Base-by-base conservation (phyloP, 2,888 invertebrate species). In the Mimumesa dahlbomi region DNA sequence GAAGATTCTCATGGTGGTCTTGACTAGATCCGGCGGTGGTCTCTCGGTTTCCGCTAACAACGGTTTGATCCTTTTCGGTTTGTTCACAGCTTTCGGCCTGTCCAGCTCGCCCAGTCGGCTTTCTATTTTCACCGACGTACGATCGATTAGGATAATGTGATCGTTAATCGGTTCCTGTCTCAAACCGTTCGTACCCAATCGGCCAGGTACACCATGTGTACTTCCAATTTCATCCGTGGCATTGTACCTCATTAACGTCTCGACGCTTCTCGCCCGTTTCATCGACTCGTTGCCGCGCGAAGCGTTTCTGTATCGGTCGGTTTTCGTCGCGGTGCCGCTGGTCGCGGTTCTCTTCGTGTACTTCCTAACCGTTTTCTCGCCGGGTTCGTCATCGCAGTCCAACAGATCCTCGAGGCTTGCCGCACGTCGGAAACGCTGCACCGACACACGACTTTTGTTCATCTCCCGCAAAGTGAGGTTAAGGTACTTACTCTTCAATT, bases 21-120 rank as follows among this genome's bases (percentile, higher is more conserved):
- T 95, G 66, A 97, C 97, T 76, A 97, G 93, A 91, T 97, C 97
- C 0, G 95, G 94, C 14, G 97, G 97, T 1, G 97, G 97, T 49
- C 96, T 92, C 84, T 96, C 96, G 11, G 93, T 93, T 75, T 94
- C 94, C 80, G 93, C 93, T 82, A 94, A 91, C 46, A 94, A 90
- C 0, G 91, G 94, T 76, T 91, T 91, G 79, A 93, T 92, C 82
- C 92, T 92, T 82, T 94, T 92, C 76, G 92, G 91, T 87, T 91
- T 90, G 81, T 92, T 92, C 38, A 91, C 82, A 84, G 88, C 64
- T 87, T 87, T 83, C 86, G 90, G 67, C 84, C 89, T 69, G 83
- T 91, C 77, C 84, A 90, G 73, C 87, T 91, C 87, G 38, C 58
- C 56, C 54, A 89, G 58, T 0, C 88, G 83, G 34, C 82, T 87